phyloP scores from a whole-genome alignment of 2,113 vertebrate species.

The Mionectes macconnelli region DNA sequence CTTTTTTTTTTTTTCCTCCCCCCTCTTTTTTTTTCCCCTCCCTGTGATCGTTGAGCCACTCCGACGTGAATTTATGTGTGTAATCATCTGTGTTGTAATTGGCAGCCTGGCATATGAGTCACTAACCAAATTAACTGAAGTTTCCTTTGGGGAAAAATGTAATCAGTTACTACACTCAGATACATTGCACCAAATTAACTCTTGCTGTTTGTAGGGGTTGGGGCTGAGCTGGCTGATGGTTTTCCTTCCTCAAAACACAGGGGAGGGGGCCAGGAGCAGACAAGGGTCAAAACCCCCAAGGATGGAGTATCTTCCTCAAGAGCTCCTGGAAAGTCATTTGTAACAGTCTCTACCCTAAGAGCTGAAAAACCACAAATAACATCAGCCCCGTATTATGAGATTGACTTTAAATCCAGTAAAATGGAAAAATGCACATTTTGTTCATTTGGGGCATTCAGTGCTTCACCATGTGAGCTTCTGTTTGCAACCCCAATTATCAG shows the following conservation, averaged over 20 bases:
- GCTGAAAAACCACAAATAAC: not conserved
- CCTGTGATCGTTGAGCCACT: conserved; percentile 41
- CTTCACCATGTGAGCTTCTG: not conserved
- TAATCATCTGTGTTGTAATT: conserved; percentile 76
- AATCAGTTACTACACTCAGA: conserved; percentile 75
- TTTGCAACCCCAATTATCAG: not conserved
- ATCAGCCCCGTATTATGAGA: not conserved
- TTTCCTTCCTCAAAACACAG: conserved; percentile 10
- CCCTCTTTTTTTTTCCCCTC: not conserved
- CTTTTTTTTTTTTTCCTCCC: too few relatives aligned
- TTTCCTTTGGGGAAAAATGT: conserved; percentile 81
- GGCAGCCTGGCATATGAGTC: conserved; percentile 79
- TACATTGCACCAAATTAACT: conserved; percentile 75
- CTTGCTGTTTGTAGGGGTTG: conserved; percentile 11
- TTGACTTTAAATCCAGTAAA: not conserved
- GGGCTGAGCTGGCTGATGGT: not conserved
- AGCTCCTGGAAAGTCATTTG: not conserved
- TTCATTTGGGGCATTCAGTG: not conserved
- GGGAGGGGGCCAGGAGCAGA: not conserved
- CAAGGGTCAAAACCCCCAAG: not conserved
- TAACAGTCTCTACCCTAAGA: not conserved
- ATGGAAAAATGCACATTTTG: not conserved
- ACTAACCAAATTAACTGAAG: conserved; percentile 80
- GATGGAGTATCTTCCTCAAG: not conserved
- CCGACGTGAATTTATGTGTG: conserved; percentile 65